These are phyloP conservation scores for Sternarchorhynchus goeldii DNA, from an alignment of 2,797 vertebrate genomes.

Conservation along the genomic window DNA sequence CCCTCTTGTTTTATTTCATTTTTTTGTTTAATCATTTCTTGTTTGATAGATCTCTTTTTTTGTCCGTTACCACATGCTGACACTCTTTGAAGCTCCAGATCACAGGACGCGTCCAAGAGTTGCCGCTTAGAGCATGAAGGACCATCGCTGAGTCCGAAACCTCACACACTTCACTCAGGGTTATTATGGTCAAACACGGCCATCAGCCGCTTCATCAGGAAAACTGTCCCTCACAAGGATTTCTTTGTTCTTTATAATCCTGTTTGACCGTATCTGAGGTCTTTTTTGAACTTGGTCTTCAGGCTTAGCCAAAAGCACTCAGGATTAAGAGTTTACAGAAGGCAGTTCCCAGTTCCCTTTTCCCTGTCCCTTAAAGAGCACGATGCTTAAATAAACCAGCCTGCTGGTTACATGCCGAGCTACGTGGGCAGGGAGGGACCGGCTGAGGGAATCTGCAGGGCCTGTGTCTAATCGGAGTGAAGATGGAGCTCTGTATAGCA, in stretches of 20 bases:
- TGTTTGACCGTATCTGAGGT: slow-evolving; percentile 28
- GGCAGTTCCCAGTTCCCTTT: neutral
- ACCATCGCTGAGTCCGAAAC: slow-evolving; percentile 33
- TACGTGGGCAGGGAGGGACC: neutral
- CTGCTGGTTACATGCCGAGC: neutral
- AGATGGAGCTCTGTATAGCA: slow-evolving; percentile 20
- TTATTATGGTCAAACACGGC: slow-evolving; percentile 28
- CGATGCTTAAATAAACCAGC: neutral
- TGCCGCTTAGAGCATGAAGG: slow-evolving; percentile 51
- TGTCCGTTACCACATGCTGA: slow-evolving; percentile 45
- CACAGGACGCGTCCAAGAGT: slow-evolving; percentile 50
- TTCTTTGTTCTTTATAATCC: slow-evolving; percentile 10
- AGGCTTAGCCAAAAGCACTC: neutral
- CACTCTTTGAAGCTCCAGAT: slow-evolving; percentile 59
- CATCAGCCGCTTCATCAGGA: slow-evolving; percentile 32
- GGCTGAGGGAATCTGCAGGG: neutral
- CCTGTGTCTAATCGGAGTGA: slow-evolving; percentile 24
- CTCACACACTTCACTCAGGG: slow-evolving; percentile 18
- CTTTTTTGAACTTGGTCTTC: neutral
- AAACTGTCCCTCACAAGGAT: neutral
- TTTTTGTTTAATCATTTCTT: slow-evolving; percentile 37
- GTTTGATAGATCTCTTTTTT: slow-evolving; percentile 42
- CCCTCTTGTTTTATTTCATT: slow-evolving; percentile 38
- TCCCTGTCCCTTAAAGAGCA: neutral
- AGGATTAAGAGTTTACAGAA: slow-evolving; percentile 22